phyloP scores from a whole-genome alignment of 2,797 vertebrate genomes.

The Sylvia borin region DNA sequence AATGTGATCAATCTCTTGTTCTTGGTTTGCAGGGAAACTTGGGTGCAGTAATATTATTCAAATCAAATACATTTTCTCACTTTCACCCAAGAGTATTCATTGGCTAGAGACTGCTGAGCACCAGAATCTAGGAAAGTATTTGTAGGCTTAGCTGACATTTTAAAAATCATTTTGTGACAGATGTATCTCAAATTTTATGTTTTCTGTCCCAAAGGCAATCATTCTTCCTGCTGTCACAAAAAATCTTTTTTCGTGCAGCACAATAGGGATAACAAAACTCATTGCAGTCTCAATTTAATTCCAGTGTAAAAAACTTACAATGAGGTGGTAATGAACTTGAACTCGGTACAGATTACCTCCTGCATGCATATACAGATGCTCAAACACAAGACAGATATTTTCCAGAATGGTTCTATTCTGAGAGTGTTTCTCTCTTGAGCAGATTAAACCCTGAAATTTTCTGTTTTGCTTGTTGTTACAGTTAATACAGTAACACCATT shows the following conservation, averaged over 20 bases:
- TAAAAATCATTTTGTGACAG: neutral
- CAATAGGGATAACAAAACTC: constrained; percentile 39
- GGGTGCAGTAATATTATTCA: neutral
- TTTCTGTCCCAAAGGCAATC: constrained; percentile 14
- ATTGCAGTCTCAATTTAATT: constrained; percentile 64
- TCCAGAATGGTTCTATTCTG: neutral
- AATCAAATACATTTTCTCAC: neutral
- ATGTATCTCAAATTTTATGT: neutral
- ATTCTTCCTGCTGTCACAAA: neutral
- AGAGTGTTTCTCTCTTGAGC: neutral
- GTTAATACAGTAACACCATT: neutral
- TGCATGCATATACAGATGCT: neutral
- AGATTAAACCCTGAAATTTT: neutral
- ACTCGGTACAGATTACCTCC: constrained; percentile 22
- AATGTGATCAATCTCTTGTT: neutral
- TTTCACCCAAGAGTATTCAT: neutral
- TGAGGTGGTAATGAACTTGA: constrained; percentile 61
- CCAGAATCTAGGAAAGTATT: neutral
- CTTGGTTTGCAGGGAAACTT: neutral
- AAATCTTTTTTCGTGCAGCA: neutral
- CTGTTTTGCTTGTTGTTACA: neutral
- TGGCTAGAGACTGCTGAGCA: neutral
- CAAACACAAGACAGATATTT: neutral
- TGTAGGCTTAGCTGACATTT: neutral
- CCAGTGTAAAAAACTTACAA: constrained; percentile 36